Percentiles rank a stretch among this genome's conserved stretches.
These are phyloP conservation scores for Cyrtonyx montezumae DNA, from an alignment of 2,113 vertebrate genomes.

Conservation along the genomic window DNA sequence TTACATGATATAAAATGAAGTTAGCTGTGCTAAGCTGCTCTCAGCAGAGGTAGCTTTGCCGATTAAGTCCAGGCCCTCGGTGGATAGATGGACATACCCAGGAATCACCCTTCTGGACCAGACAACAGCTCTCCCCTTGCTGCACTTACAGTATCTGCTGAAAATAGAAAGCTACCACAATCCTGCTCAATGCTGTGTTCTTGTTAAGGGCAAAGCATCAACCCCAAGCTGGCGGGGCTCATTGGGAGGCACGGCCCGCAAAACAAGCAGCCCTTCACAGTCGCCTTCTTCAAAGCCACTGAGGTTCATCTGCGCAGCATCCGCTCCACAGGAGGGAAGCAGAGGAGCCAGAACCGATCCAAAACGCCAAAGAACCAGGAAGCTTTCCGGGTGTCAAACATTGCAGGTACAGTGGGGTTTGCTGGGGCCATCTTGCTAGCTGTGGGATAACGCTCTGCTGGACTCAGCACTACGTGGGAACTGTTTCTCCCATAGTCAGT, in stretches of 20 bases:
- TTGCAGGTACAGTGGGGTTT: conserved; percentile 79
- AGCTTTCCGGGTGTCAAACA: conserved; percentile 87
- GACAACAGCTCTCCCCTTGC: neutral
- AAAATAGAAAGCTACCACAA: neutral
- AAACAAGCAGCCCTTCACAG: conserved; percentile 98
- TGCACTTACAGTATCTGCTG: neutral
- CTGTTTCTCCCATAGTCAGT: neutral
- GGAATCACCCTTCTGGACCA: neutral
- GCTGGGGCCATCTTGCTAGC: accelerated
- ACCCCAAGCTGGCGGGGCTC: conserved; percentile 90
- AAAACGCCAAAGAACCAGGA: conserved; percentile 92
- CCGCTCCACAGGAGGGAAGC: conserved; percentile 88
- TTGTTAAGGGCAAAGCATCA: conserved; percentile 89
- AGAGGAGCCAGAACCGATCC: conserved; percentile 90
- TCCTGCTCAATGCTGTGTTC: neutral
- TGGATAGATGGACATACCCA: accelerated
- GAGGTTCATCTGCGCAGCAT: conserved; percentile 95
- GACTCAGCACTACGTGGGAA: conserved; percentile 27
- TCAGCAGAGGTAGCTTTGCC: neutral
- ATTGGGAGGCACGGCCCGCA: conserved; percentile 92
- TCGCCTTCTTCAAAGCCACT: conserved; percentile 97
- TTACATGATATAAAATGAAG: conserved; percentile 8
- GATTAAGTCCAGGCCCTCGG: neutral
- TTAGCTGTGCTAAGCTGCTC: neutral
- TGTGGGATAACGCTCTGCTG: accelerated